Evolutionary conservation across 2,888 invertebrate species (phyloP), one percentile per base, ranked within the genome.

Genomic region (Ctena decussata): DNA sequence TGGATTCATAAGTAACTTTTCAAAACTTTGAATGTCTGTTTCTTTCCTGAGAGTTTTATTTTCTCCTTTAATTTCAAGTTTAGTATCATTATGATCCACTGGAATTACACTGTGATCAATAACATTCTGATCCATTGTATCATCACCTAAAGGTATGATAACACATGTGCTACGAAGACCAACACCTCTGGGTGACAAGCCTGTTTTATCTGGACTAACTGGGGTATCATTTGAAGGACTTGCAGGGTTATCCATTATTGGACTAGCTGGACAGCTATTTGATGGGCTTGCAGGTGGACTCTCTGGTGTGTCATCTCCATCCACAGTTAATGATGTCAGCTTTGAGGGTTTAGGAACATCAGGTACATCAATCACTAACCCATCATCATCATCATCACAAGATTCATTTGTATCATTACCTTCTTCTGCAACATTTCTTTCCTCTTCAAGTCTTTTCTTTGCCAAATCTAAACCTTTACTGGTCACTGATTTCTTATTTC

Each of bases 341-440:
- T 65, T 32, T n/a, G n/a, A n/a, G n/a, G n/a, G 1, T 35, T 21
- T 35, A 21, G 44, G 24, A 44, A 30, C 53, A 46, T 37, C 65
- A 69, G 80, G 84, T 18, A 86, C 41, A 69, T 87, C 85, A 65
- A 87, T 89, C 15, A 85, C 80, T 21, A 87, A 73, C 24, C 71
- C 84, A 60, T 82, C 85, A 70, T 76, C 76, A 53, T 80, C 81
- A 35, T 65, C 35, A 65, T 65, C n/a, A n/a, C n/a, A n/a, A n/a
- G n/a, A n/a, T n/a, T n/a, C n/a, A n/a, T n/a, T n/a, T n/a, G n/a
- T n/a, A n/a, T n/a, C 65, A 65, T 65, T 35, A 65, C 18, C 8
- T 5, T 1, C 18, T 18, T 18, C 65, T 35, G 8, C 35, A 65
- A 18, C 35, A 15, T 35, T 5, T 27, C 27, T 12, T 57, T 2